These are phyloP conservation scores for Reinhardtius hippoglossoides DNA, from an alignment of 2,113 vertebrate genomes.

Conservation along the genomic window DNA sequence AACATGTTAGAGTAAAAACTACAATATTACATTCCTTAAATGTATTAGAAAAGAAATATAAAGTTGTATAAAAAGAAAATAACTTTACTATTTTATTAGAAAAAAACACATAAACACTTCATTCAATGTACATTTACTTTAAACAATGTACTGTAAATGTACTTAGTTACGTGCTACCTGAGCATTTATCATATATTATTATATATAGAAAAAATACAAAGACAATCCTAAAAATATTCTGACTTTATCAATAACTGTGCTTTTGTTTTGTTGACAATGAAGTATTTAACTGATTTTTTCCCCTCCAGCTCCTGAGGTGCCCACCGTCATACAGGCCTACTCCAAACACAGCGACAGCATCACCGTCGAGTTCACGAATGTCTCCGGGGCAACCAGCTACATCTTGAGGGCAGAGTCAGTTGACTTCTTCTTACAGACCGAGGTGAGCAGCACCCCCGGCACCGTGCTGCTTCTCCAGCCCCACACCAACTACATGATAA, in stretches of 20 bases:
- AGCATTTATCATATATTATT: neutral
- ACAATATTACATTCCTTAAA: too few relatives aligned
- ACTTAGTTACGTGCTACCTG: neutral
- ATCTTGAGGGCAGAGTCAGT: conserved; percentile 85
- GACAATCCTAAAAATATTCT: neutral
- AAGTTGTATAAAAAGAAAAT: neutral
- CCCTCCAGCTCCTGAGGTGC: conserved; percentile 86
- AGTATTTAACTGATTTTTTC: neutral
- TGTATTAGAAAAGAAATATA: too few relatives aligned
- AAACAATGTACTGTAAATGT: neutral
- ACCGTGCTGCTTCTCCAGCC: conserved; percentile 85
- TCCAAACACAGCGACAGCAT: conserved; percentile 92
- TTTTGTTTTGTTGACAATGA: neutral
- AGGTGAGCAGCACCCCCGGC: conserved; percentile 83
- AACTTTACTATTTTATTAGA: neutral
- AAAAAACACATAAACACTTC: neutral
- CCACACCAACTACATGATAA: conserved; percentile 87
- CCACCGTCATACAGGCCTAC: conserved; percentile 86
- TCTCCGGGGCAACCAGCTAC: conserved; percentile 87
- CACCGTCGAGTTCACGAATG: conserved; percentile 88
- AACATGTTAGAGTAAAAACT: too few relatives aligned
- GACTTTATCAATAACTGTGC: neutral
- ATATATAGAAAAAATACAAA: neutral
- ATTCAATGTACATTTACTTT: too few relatives aligned
- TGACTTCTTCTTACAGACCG: conserved; percentile 83